phyloP scores from a whole-genome alignment of 2,113 vertebrate species.

The Xiphophorus maculatus region DNA sequence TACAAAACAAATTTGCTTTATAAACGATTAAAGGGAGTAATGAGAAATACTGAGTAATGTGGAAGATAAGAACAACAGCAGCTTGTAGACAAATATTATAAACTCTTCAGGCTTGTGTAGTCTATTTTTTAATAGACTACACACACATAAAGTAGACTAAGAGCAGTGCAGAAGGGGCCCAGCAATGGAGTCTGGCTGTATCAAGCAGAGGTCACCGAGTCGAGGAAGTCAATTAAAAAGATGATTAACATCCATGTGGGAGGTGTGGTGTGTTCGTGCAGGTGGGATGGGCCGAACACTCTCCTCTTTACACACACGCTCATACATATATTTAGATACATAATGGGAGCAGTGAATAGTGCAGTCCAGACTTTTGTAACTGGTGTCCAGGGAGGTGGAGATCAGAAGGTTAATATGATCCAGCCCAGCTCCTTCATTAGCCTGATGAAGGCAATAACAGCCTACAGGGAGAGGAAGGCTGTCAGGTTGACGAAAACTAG shows the following conservation, averaged over 20 bases:
- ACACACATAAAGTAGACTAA: constrained; percentile 23
- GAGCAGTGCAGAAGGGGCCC: constrained; percentile 35
- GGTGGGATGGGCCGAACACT: constrained; percentile 43
- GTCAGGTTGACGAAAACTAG: constrained; percentile 44
- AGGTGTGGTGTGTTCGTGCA: constrained; percentile 49
- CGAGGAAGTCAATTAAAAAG: constrained; percentile 76
- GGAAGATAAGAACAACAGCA: constrained; percentile 23
- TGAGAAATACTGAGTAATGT: constrained; percentile 37
- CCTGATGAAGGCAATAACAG: constrained; percentile 70
- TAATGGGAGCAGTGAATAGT: constrained; percentile 39
- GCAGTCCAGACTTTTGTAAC: constrained; percentile 56
- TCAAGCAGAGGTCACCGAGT: constrained; percentile 69
- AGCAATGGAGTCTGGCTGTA: constrained; percentile 39
- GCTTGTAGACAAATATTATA: constrained; percentile 26
- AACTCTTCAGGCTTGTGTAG: constrained; percentile 3
- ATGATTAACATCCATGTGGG: constrained; percentile 77
- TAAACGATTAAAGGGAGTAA: constrained; percentile 36
- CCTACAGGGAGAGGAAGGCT: constrained; percentile 47
- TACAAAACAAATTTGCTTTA: constrained; percentile 18
- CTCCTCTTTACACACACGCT: not conserved
- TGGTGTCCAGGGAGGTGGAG: constrained; percentile 66
- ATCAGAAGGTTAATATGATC: constrained; percentile 77
- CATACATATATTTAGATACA: constrained; percentile 23
- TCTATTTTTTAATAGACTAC: not conserved
- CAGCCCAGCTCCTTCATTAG: constrained; percentile 73